phyloP scores from a whole-genome alignment of 2,797 vertebrate species.

The Phoebastria nigripes region DNA sequence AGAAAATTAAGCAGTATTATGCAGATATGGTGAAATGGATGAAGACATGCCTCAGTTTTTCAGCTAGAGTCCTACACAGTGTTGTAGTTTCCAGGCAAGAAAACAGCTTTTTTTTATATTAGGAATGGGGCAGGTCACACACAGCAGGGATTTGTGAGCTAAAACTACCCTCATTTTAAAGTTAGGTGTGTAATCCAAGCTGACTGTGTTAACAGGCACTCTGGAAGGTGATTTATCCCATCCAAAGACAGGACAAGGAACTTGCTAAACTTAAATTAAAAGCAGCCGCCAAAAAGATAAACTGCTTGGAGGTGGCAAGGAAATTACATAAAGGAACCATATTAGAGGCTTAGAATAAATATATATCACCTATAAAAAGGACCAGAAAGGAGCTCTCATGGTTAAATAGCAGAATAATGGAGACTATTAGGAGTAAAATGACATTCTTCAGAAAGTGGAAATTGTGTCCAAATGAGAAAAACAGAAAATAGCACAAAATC shows the following conservation, averaged over 20 bases:
- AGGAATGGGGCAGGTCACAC: not conserved
- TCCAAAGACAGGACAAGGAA: not conserved
- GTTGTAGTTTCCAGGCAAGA: not conserved
- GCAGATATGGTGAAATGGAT: not conserved
- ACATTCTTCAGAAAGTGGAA: not conserved
- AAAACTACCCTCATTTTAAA: not conserved
- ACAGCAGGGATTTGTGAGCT: not conserved
- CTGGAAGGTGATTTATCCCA: not conserved
- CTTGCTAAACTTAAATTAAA: not conserved
- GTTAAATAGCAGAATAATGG: constrained; percentile 18
- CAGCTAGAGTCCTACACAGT: not conserved
- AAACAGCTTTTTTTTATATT: not conserved
- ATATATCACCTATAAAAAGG: not conserved
- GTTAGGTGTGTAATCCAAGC: not conserved
- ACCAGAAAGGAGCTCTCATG: not conserved
- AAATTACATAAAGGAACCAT: constrained; percentile 4
- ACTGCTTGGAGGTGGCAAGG: not conserved
- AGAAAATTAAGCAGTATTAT: not conserved
- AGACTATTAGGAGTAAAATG: not conserved
- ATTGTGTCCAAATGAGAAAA: not conserved
- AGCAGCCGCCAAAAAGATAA: not conserved
- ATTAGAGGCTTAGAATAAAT: constrained; percentile 10
- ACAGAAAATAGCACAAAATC: not conserved
- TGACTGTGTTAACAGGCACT: not conserved
- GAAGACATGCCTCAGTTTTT: not conserved